Evolutionary conservation across 2,888 invertebrate species (phyloP), one percentile per base, ranked within the genome.

Genomic region (Drosophila fungiperda): DNA sequence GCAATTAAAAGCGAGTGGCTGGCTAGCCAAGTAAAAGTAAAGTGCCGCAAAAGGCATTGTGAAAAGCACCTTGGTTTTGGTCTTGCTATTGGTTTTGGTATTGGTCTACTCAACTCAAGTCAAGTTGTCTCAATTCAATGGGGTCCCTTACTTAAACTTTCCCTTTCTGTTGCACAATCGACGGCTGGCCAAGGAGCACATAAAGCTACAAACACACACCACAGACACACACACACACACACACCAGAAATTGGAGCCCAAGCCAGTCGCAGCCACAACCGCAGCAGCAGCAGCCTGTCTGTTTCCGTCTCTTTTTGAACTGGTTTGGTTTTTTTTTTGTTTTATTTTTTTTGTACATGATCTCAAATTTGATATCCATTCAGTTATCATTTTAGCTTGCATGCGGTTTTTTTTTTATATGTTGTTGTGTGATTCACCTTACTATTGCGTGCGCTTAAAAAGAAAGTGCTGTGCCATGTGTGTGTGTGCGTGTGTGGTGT

Each of bases 101-200:
- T 45, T 45, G 7, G 45, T 36, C 60, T 20, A 65, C 55, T 57
- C 29, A 40, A 57, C 63, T 38, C 45, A 45, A 45, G 45, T 45
- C 12, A 32, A 52, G 32, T 52, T 33, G 45, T 15, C 23, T 45
- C 55, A 32, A 57, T 55, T 55, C 38, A 33, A 35, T 60, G 55
- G 32, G 57, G 68, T 78, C 85, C 83, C 84, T 89, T 77, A 71
- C 76, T 45, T 26, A 45, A 74, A 89, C 89, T 89, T 85, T 85
- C 89, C 87, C 79, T 85, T 89, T 85, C 87, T 36, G 80, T 89
- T 89, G 87, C 88, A 85, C 85, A 84, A 87, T 77, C 75, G 62
- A 54, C 35, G 40, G 20, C 38, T 42, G 52, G 67, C 59, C 36
- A 66, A 78, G 81, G 78, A 73, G 63, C 80, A 60, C 67, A 67